Base-by-base conservation (phyloP, 2,113 vertebrate genomes). In the Strix aluco region DNA sequence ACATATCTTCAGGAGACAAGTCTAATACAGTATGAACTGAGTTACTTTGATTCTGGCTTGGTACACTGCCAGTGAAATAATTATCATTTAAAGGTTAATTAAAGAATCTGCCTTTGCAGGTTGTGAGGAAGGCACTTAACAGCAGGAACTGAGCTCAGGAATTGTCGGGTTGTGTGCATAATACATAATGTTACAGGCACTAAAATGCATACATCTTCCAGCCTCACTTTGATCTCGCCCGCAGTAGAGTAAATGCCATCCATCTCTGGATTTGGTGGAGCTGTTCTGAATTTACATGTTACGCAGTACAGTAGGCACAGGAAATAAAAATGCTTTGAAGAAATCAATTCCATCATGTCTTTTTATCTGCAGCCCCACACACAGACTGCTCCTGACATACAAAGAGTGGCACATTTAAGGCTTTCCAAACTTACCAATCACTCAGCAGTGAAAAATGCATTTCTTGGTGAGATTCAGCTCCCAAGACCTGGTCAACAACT, bases 21-120 rank as follows among this genome's bases (percentile, higher is more conserved):
- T 17, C 55, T 95, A 71, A 96, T 70, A 80, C 61, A 88, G 81
- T 80, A 79, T 79, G 74, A 90, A 66, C 84, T 47, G 46, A 81
- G 46, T 86, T 94, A 62, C 93, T 97, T 92, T 95, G 83, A 93
- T 96, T 95, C 81, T 81, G 42, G 30, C 40, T 88, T 97, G 97
- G 91, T 95, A 67, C 42, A 70, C n/a, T 91, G 95, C 97, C 96
- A 96, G 65, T 63, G 70, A 96, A 92, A 97, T 97, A 97, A 97
- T 98, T 97, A 97, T 95, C 75, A 97, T 97, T 97, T 98, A 97
- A 97, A 97, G 92, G 95, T 97, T 98, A 97, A 97, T 98, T 97
- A 97, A 98, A 95, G 90, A 96, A 96, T 94, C 93, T 94, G 92
- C 88, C 74, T 88, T 92, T 93, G 77, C 92, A 96, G 95, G 94